Conservation (phyloP, 2,797 vertebrate species). For the Rhabdomys pumilio region DNA sequence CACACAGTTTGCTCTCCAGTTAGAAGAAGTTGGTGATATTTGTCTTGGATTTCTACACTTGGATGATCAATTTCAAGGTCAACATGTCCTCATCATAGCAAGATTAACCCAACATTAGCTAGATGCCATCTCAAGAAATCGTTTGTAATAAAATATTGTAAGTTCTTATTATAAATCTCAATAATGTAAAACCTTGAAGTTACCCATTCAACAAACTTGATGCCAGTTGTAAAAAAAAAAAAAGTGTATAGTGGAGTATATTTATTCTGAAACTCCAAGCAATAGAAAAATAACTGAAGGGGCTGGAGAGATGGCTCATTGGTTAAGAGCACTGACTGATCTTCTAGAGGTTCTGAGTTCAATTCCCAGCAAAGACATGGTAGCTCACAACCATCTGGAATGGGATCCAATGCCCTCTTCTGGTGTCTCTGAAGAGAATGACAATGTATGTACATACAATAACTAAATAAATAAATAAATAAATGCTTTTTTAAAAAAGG, state of each 20-base stretch:
- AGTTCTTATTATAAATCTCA: conserved; percentile 60
- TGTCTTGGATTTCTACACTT: neutral
- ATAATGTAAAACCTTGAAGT: conserved; percentile 15
- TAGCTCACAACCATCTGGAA: too few species aligned
- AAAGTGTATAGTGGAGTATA: neutral
- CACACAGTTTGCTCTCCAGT: neutral
- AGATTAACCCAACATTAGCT: neutral
- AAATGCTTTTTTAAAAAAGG: too few species aligned
- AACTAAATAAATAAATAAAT: too few species aligned
- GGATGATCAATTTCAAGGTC: neutral
- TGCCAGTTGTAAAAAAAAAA: conserved; percentile 10
- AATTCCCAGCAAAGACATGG: too few species aligned
- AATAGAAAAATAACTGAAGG: conserved; percentile 24
- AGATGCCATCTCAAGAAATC: neutral
- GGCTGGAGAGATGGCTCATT: too few species aligned
- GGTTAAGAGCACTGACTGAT: too few species aligned
- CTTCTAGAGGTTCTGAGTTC: too few species aligned
- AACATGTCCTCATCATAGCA: neutral
- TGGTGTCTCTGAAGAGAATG: too few species aligned
- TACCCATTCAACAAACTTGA: neutral
- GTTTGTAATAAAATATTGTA: neutral
- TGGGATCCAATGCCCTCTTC: too few species aligned
- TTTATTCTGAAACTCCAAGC: neutral
- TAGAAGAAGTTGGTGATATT: neutral
- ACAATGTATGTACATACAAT: too few species aligned